Conservation (phyloP, 2,113 vertebrate genomes). For the Lethenteron reissneri region DNA sequence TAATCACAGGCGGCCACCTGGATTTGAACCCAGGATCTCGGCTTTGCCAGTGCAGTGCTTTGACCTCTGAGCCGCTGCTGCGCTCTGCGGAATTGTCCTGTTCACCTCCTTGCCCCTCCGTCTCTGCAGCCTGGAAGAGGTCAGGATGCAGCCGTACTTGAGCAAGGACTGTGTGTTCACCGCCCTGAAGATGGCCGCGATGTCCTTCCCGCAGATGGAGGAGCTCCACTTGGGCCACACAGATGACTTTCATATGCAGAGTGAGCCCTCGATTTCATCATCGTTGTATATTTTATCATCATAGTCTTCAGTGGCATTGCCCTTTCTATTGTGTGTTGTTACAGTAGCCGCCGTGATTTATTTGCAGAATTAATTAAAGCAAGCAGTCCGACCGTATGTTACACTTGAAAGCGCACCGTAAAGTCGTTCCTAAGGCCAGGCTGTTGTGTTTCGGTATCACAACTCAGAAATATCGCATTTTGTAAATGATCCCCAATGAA, state of each 20-base stretch:
- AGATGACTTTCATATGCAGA: constrained; percentile 88
- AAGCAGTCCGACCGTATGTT: too few relatives aligned
- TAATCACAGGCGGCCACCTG: not conserved
- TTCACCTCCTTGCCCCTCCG: not conserved
- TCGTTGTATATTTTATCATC: too few relatives aligned
- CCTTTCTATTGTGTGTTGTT: too few relatives aligned
- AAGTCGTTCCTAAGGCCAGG: too few relatives aligned
- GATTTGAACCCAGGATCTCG: not conserved
- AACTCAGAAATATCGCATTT: too few relatives aligned
- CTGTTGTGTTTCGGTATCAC: too few relatives aligned
- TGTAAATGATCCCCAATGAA: too few relatives aligned
- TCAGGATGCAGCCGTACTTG: constrained; percentile 88
- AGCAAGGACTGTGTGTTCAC: constrained; percentile 98
- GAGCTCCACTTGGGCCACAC: constrained; percentile 91
- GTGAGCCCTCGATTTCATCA: constrained; percentile 24
- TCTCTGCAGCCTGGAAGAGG: constrained; percentile 62
- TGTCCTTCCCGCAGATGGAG: constrained; percentile 97
- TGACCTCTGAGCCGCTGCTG: not conserved
- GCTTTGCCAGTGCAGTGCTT: not conserved
- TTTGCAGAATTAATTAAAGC: too few relatives aligned
- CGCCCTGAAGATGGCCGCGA: constrained; percentile 91
- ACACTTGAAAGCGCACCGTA: too few relatives aligned
- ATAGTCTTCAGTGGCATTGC: too few relatives aligned
- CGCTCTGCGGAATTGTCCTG: not conserved
- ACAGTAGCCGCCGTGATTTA: too few relatives aligned